phyloP scores from a whole-genome alignment of 2,797 vertebrate genomes.

The Ispidina picta region DNA sequence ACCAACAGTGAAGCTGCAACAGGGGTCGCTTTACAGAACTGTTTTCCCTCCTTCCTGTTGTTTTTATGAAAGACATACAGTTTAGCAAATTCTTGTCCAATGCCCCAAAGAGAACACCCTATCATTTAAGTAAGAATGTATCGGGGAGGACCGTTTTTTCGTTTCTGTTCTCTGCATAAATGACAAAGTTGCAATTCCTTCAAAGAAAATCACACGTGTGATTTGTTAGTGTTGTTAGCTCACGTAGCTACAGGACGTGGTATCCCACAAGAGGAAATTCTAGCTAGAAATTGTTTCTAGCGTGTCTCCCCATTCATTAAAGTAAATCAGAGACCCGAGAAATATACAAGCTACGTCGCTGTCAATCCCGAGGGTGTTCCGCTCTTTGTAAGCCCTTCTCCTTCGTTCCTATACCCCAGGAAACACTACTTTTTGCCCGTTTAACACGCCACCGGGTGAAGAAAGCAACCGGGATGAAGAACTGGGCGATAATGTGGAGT shows the following conservation, averaged over 20 bases:
- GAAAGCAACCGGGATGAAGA: not conserved
- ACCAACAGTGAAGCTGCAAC: not conserved
- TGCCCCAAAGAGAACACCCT: not conserved
- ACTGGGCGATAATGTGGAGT: not conserved
- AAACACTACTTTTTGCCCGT: not conserved
- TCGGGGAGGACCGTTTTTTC: fast-evolving
- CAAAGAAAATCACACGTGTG: not conserved
- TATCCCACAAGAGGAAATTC: not conserved
- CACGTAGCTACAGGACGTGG: not conserved
- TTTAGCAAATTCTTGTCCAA: not conserved
- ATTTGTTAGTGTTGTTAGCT: not conserved
- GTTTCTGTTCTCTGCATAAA: not conserved
- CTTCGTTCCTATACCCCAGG: fast-evolving
- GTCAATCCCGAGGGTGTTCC: not conserved
- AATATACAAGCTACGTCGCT: fast-evolving
- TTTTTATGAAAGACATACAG: not conserved
- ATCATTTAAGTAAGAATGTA: not conserved
- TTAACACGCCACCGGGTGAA: not conserved
- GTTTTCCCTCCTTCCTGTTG: not conserved
- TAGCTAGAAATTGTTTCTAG: not conserved
- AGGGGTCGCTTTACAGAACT: fast-evolving
- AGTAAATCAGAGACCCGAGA: not conserved
- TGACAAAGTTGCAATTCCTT: not conserved
- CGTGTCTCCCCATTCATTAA: not conserved
- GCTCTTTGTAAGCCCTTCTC: not conserved